Base-by-base conservation (phyloP, 2,113 vertebrate genomes). In the Panthera leo region DNA sequence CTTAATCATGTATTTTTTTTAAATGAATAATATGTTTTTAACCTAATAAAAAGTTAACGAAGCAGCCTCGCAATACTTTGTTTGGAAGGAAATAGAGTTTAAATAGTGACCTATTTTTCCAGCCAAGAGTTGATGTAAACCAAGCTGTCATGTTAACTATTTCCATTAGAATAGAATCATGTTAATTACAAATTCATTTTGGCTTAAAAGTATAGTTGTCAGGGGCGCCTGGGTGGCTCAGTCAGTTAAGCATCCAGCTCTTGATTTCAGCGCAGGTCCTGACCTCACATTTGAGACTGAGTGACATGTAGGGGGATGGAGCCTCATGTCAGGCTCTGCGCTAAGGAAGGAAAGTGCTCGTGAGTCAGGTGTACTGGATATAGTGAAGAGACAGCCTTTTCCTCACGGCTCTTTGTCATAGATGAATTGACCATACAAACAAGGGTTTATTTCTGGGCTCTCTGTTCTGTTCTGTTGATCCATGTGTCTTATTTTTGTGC, bases 21-120 rank as follows among this genome's bases (percentile, higher is more conserved):
- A 78, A 95, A 95, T 70, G 55, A 45, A 93, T 75, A 19, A 78
- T 92, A 11, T 75, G 34, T 67, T 95, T 96, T 95, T 76, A 94
- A 89, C 39, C 14, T 91, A 89, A 73, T 94, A 95, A 97, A 93
- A 97, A 85, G 13, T 90, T 94, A 96, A 45, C 36, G 34, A 90
- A 94, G 45, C 63, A 85, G 79, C 61, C 78, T 92, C 53, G 89
- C 36, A 94, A 89, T 85, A 73, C 42, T 97, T 97, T 75, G n/a
- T 89, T 67, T 92, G 45, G 80, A 94, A 95, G 80, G 53, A 95
- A 92, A 84, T 76, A 68, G 6, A 55, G 23, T 95, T 97, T 91
- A 61, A 92, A 84, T 6, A 80, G 34, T 80, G 89, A 89, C 68
- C 71, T 85, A n/a, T 58, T 88, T 97, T 88, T 65, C 21, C 21